A percentile compares a stretch with the other conserved stretches of the same genome.
phyloP scores from a whole-genome alignment of 2,888 invertebrate genomes.

The Cyaniris semiargus region DNA sequence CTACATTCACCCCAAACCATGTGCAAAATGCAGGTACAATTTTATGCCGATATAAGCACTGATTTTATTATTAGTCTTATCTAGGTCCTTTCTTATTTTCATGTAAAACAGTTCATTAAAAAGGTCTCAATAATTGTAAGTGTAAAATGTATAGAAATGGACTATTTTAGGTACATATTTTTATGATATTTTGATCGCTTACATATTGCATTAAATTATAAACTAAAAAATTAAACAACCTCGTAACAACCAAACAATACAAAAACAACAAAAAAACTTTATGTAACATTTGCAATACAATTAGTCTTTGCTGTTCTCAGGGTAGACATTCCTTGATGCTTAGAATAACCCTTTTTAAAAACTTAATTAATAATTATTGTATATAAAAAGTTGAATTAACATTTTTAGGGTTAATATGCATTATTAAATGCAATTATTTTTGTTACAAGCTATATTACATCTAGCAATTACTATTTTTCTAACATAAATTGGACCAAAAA shows the following conservation, averaged over 20 bases:
- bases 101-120: background rate
- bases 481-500: conserved; percentile 66
- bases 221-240: conserved; percentile 2
- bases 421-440: conserved; percentile 29
- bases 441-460: conserved; percentile 33
- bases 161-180: background rate
- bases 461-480: conserved; percentile 49
- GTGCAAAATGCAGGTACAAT: conserved; percentile 54
- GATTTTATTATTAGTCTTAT: background rate
- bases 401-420: background rate
- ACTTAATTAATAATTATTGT: background rate
- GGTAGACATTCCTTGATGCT: background rate
- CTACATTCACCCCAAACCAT: conserved; percentile 78
- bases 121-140: background rate
- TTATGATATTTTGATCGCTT: background rate
- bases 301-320: background rate
- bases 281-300: background rate
- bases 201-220: background rate
- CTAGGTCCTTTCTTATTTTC: background rate
- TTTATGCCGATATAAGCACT: background rate
- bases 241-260: background rate
- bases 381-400: background rate
- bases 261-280: background rate
- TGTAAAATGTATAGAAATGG: background rate
- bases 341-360: background rate